Evolutionary conservation across 2,113 vertebrate genomes (phyloP), one percentile per base, ranked within the genome.

Genomic region (Pedetes capensis): DNA sequence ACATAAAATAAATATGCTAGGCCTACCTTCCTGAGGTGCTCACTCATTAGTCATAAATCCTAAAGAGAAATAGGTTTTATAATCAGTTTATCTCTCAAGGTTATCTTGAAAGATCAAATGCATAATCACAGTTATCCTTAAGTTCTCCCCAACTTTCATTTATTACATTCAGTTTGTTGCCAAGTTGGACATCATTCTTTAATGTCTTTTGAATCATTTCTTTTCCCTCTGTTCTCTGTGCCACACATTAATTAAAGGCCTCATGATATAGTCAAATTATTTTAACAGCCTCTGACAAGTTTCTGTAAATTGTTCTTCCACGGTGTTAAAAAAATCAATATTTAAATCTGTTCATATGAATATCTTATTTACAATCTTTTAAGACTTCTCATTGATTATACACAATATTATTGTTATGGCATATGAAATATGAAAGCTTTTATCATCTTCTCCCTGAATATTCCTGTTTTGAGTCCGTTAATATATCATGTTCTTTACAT

Each of bases 341-440:
- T 14, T 84, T 20, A 92, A 82, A 87, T 68, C 34, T 23, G 2
- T 47, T 92, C 32, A 59, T 39, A 17, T 53, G 39, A 87, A 37
- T 85, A 42, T 83, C 12, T 34, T 61, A 66, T 59, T 97, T 89
- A 80, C n/a, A 90, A 44, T 61, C 25, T 92, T 79, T 44, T 63
- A 71, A 92, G 53, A 76, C 9, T 57, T 57, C 22, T 91, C 37
- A 59, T 47, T 69, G 17, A 92, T 71, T 87, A 32, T 1, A 55
- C 20, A 71, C 42, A 68, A 17, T 69, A 84, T 89, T 83, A 59
- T 64, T 89, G 3, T 8, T n/a, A 29, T 59, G 1, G 13, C 5
- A 68, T 69, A 71, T 81, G 61, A 89, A 95, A 87, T 81, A 81
- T 7, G 29, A 84, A 84, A 79, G 5, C 17, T 69, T 55, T 84